phyloP scores from a whole-genome alignment of 1,140 invertebrate species.

The Caerostris darwini region DNA sequence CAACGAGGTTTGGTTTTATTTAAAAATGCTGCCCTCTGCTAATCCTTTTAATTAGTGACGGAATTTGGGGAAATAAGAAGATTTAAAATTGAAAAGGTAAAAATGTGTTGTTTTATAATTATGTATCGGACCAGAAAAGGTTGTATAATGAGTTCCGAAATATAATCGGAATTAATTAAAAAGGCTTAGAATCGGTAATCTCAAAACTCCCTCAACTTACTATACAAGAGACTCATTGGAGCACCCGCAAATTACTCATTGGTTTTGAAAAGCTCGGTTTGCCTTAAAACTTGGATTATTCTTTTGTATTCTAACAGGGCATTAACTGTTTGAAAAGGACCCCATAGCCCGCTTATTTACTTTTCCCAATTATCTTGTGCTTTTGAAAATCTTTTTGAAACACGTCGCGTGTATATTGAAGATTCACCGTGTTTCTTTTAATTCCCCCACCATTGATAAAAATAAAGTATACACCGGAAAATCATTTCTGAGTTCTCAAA shows the following conservation, averaged over 20 bases:
- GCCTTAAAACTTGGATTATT: background rate
- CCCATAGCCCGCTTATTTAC: background rate
- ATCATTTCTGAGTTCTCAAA: too few relatives aligned
- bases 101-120: slow-evolving; percentile 73
- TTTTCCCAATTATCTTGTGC: background rate
- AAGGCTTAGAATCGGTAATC: slow-evolving; percentile 59
- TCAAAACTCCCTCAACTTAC: background rate
- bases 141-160: slow-evolving; percentile 62
- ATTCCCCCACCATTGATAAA: too few relatives aligned
- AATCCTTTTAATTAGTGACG: slow-evolving; percentile 72
- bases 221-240: slow-evolving; percentile 22
- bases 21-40: slow-evolving; percentile 19
- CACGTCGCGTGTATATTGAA: too few relatives aligned
- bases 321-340: background rate
- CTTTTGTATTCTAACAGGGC: background rate
- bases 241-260: slow-evolving; percentile 1
- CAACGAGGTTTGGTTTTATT: slow-evolving; percentile 29
- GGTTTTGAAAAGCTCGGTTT: slow-evolving; percentile 13
- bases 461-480: too few relatives aligned
- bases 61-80: slow-evolving; percentile 34
- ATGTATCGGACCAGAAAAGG: slow-evolving; percentile 58
- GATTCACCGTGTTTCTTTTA: background rate
- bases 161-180: slow-evolving; percentile 74
- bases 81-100: slow-evolving; percentile 64
- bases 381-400: background rate